Percentiles rank a stretch among this genome's conserved stretches.
These are phyloP conservation scores for Eupithecia insigniata DNA, from an alignment of 2,888 invertebrate species.

Conservation along the genomic window DNA sequence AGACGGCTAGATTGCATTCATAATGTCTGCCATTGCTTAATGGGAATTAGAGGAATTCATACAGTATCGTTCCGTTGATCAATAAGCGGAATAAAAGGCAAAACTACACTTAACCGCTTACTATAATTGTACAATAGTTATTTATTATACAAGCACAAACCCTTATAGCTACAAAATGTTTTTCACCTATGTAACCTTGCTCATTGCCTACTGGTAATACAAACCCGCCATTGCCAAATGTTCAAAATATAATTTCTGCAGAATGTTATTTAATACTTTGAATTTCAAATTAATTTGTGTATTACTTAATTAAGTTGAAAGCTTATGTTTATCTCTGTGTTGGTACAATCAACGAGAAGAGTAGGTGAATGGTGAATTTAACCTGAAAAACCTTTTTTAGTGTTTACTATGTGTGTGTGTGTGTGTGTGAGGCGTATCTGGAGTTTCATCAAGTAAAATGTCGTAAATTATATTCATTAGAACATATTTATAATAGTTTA, in stretches of 20 bases:
- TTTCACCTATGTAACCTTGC: not conserved
- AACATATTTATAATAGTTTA: too few species aligned
- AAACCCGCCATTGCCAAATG: not conserved
- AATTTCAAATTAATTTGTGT: constrained; percentile 10
- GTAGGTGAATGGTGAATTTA: not conserved
- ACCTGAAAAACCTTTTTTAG: too few species aligned
- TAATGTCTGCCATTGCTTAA: too few species aligned
- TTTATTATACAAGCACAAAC: not conserved
- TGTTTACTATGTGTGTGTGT: too few species aligned
- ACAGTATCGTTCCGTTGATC: too few species aligned
- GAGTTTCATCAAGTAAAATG: too few species aligned
- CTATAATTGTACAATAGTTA: not conserved
- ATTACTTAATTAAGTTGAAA: constrained; percentile 10
- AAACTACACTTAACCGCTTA: not conserved
- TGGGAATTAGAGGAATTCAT: too few species aligned
- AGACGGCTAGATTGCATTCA: too few species aligned
- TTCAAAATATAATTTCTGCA: constrained; percentile 2
- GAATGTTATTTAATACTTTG: not conserved
- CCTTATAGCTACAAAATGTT: not conserved
- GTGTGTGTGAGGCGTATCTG: too few species aligned
- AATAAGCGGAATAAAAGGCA: too few species aligned
- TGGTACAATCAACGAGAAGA: not conserved
- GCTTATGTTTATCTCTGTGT: not conserved
- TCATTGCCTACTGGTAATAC: not conserved
- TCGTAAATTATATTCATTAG: too few species aligned